These are phyloP conservation scores for Macrosoma leucophasiata DNA, from an alignment of 2,888 invertebrate species.

Conservation along the genomic window DNA sequence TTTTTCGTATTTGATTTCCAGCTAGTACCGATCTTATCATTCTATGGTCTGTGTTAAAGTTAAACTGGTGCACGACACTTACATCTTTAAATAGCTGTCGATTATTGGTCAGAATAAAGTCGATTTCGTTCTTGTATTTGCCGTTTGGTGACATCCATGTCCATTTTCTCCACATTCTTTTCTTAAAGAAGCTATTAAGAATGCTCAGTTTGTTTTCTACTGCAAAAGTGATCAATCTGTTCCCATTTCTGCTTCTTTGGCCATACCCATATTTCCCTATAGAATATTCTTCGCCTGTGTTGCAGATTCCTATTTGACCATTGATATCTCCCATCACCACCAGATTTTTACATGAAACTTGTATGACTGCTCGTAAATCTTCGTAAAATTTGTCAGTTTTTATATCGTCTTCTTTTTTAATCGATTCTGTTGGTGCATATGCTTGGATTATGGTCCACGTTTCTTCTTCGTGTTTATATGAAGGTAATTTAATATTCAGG, in stretches of 20 bases:
- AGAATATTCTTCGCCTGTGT: too few relatives aligned
- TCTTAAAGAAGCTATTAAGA: too few relatives aligned
- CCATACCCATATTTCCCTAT: background rate
- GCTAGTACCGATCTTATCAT: background rate
- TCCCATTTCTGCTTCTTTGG: background rate
- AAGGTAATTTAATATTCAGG: background rate
- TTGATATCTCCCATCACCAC: background rate
- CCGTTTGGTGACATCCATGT: too few relatives aligned
- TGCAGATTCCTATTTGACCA: too few relatives aligned
- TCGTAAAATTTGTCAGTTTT: background rate
- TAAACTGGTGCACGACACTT: background rate
- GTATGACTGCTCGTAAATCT: background rate
- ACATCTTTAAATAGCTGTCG: background rate
- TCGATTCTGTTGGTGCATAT: background rate
- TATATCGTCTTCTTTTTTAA: background rate
- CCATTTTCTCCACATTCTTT: too few relatives aligned
- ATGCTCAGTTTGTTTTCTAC: background rate
- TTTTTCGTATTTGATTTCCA: background rate
- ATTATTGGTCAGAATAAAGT: background rate
- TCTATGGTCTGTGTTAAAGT: too few relatives aligned
- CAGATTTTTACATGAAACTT: background rate
- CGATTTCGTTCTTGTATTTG: background rate
- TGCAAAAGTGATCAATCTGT: background rate
- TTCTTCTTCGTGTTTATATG: background rate
- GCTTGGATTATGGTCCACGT: background rate